Conservation (phyloP, 92 coral and sea anemone genomes). For the Siderastrea radians region DNA sequence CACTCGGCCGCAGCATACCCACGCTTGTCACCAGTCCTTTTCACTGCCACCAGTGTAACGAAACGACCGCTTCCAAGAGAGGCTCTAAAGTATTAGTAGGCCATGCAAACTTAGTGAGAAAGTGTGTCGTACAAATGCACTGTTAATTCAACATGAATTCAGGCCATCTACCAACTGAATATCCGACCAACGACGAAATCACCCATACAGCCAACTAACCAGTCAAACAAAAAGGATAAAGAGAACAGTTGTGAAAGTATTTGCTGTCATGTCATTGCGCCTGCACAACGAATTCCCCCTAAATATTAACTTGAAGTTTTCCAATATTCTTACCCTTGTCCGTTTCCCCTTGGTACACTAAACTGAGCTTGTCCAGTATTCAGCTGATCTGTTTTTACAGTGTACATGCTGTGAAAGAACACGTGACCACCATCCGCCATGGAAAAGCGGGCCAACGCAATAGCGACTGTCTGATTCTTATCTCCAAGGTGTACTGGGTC, state of each 20-base stretch:
- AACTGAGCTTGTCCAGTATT: constrained; percentile 44
- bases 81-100: neutral
- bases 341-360: constrained; percentile 42
- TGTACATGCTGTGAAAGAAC: constrained; percentile 33
- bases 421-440: constrained; percentile 28
- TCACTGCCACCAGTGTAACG: constrained; percentile 40
- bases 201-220: no score
- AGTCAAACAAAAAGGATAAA: no score
- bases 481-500: constrained; percentile 33
- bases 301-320: neutral
- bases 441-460: constrained; percentile 42
- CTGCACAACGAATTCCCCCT: no score
- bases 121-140: neutral
- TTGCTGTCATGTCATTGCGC: no score
- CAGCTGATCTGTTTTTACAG: constrained; percentile 26
- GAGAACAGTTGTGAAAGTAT: no score
- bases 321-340: constrained; percentile 31
- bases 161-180: no score
- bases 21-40: neutral
- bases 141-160: neutral
- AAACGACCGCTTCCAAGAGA: constrained; percentile 27
- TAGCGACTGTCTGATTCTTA: constrained; percentile 14
- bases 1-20: constrained; percentile 55
- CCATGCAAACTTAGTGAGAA: neutral
- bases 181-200: no score